Base-by-base conservation (phyloP, 2,797 vertebrate genomes). In the Myotis findleyi region DNA sequence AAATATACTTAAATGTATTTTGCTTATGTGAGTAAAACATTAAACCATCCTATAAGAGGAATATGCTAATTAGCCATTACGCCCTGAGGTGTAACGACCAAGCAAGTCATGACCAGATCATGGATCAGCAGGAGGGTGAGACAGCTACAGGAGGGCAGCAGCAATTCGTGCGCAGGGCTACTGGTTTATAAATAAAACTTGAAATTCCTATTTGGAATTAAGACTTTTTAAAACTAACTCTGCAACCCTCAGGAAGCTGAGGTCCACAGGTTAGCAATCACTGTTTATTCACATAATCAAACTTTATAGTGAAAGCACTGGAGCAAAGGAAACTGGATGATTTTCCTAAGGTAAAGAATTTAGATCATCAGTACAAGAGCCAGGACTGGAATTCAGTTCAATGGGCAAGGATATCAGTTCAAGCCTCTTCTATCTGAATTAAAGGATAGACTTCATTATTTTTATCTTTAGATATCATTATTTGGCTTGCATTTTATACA, bases 141-240 rank as follows among this genome's bases (percentile, higher is more conserved):
- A 10, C 44, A 44, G 44, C 44, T 44, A 44, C 44, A 0, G 44
- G 44, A 44, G 10, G 44, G 44, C 44, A 44, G 44, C 44, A 44
- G 44, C 44, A 0, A 44, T 44, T 44, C 10, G 2, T 44, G 44
- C 44, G 10, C 10, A 44, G 44, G 44, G 44, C 10, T 44, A 44
- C 44, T 44, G 44, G 44, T 44, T 80, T 69, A 36, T 30, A 77
- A 84, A 75, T 68, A 55, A 82, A 95, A 30, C 9, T 23, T 53
- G 17, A 21, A 44, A 86, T 89, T 18, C 12, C n/a, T 49, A 23
- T 36, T 85, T 81, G 25, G 25, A 93, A 91, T 64, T 79, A 20
- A 93, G 33, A 75, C 33, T 8, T 83, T 91, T 44, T 30, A 33
- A 93, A 89, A 93, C 57, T 59, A 76, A 51, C 9, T 73, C n/a